phyloP scores from a whole-genome alignment of 2,888 invertebrate genomes.

The Aporophyla nigra region DNA sequence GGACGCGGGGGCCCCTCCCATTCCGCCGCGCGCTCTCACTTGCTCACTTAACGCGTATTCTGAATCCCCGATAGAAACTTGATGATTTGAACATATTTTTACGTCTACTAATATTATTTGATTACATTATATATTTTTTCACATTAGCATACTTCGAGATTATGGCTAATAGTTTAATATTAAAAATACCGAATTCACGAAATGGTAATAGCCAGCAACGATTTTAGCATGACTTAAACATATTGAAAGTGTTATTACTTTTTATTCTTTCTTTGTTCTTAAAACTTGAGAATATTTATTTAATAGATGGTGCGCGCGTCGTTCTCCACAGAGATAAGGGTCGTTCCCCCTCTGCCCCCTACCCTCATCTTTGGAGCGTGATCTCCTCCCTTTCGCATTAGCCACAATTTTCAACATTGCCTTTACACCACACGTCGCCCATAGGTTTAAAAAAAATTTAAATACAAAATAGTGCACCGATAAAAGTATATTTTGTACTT shows the following conservation, averaged over 20 bases:
- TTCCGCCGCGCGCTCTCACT: constrained; percentile 76
- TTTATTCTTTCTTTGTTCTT: constrained; percentile 56
- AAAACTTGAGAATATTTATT: constrained; percentile 58
- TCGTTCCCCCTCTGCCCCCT: constrained; percentile 65
- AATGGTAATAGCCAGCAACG: neutral
- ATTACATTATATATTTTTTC: neutral
- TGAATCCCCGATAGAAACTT: constrained; percentile 36
- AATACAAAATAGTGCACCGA: neutral
- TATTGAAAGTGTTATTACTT: constrained; percentile 21
- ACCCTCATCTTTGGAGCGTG: constrained; percentile 65
- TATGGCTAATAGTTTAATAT: neutral
- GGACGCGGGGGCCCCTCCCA: constrained; percentile 77
- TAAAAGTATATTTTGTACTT: neutral
- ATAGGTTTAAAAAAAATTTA: constrained; percentile 55
- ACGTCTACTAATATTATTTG: neutral
- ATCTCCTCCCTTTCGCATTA: constrained; percentile 77
- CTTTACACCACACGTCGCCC: constrained; percentile 61
- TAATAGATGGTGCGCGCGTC: constrained; percentile 78
- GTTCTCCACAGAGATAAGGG: constrained; percentile 70
- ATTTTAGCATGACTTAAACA: constrained; percentile 5
- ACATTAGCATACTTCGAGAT: neutral
- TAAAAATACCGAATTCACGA: neutral
- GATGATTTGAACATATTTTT: constrained; percentile 33
- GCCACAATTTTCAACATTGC: constrained; percentile 72
- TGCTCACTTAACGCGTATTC: constrained; percentile 65